These are phyloP conservation scores for Polyodon spathula DNA, from an alignment of 2,113 vertebrate genomes.

Conservation along the genomic window DNA sequence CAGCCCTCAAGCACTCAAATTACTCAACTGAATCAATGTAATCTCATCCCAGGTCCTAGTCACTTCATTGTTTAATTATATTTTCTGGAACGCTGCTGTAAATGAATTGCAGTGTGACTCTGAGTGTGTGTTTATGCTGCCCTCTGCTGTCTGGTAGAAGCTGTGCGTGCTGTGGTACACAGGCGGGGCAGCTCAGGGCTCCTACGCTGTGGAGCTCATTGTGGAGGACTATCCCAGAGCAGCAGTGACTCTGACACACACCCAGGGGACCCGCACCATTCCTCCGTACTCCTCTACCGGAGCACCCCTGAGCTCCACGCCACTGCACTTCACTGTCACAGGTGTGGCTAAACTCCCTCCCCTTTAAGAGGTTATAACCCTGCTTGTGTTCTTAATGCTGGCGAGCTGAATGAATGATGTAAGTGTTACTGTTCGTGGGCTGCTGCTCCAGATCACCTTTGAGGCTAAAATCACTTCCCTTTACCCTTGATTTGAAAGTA, in stretches of 20 bases:
- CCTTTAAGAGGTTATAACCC: neutral
- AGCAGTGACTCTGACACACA: neutral
- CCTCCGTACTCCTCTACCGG: neutral
- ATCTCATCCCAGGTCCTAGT: no score
- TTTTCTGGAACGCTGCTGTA: no score
- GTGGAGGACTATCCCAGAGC: slow-evolving; percentile 11
- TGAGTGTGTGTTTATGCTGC: neutral
- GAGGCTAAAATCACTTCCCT: neutral
- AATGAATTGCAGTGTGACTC: no score
- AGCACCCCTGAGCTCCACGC: slow-evolving; percentile 4
- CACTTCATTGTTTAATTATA: no score
- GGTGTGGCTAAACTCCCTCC: neutral
- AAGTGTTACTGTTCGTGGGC: neutral
- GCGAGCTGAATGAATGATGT: neutral
- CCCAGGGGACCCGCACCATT: slow-evolving; percentile 6
- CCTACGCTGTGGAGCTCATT: slow-evolving; percentile 7
- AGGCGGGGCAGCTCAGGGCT: neutral
- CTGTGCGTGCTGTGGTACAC: slow-evolving; percentile 4
- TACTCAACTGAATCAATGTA: no score
- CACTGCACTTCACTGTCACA: slow-evolving; percentile 10
- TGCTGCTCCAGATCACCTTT: neutral
- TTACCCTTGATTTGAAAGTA: neutral
- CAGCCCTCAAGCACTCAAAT: no score
- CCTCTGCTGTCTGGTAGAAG: neutral
- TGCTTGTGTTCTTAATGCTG: neutral